Evolutionary conservation across 1,140 invertebrate species (phyloP).

Genomic region (Epicauta chinensis): DNA sequence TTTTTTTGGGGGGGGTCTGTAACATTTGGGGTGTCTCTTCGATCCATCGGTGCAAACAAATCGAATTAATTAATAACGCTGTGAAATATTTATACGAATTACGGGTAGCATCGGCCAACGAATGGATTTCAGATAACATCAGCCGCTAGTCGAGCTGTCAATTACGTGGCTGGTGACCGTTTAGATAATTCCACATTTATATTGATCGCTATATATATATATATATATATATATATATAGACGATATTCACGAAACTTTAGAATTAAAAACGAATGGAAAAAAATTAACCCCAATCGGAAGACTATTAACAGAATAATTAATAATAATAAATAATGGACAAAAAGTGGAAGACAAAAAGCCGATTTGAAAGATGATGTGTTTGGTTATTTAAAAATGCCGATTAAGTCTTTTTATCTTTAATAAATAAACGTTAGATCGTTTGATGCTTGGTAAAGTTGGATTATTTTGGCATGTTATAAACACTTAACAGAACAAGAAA

Average conservation of each 20-base stretch:
- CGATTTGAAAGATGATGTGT: constrained; percentile 24
- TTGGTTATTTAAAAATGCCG: constrained; percentile 37
- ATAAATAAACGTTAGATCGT: constrained; percentile 31
- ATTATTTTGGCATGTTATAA: constrained; percentile 35
- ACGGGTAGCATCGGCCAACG: constrained; percentile 5
- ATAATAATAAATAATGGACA: too few species aligned
- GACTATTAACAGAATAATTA: too few species aligned
- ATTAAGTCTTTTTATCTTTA: constrained; percentile 38
- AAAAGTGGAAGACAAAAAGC: constrained; percentile 12
- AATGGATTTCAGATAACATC: constrained; percentile 11
- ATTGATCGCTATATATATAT: too few species aligned
- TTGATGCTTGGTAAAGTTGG: constrained; percentile 26
- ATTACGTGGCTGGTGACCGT: constrained; percentile 9
- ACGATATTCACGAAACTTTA: too few species aligned
- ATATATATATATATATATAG: too few species aligned
- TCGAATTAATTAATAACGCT: constrained; percentile 13
- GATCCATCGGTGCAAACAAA: neutral
- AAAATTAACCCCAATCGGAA: too few species aligned
- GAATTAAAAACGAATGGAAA: too few species aligned
- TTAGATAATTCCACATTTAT: too few species aligned
- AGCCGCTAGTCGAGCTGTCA: constrained; percentile 7
- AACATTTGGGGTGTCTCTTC: too few species aligned
- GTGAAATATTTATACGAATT: constrained; percentile 18
- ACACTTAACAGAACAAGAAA: constrained; percentile 36
- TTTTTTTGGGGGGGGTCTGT: too few species aligned